phyloP scores from a whole-genome alignment of 2,113 vertebrate species.

The Notechis scutatus region DNA sequence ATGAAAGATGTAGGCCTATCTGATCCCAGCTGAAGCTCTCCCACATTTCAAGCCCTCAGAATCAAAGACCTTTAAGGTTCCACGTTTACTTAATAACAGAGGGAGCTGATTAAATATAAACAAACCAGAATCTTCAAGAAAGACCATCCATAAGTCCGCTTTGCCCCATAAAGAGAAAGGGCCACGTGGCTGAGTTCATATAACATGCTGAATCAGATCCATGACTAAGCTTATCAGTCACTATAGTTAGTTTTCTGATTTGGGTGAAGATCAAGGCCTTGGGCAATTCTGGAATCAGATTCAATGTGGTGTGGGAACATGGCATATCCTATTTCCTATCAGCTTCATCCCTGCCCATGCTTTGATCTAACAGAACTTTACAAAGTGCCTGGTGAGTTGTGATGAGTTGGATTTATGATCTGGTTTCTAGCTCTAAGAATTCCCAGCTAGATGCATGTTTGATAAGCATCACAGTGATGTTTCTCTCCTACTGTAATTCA shows the following conservation, averaged over 20 bases:
- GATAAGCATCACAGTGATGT: neutral
- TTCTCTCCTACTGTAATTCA: neutral
- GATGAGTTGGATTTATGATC: neutral
- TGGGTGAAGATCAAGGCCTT: neutral
- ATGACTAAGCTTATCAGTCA: neutral
- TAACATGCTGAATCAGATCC: neutral
- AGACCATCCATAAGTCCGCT: neutral
- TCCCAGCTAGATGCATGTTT: neutral
- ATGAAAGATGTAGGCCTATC: neutral
- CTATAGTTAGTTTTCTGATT: neutral
- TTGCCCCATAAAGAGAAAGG: neutral
- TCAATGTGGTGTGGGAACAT: neutral
- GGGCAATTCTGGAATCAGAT: neutral
- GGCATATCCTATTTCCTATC: neutral
- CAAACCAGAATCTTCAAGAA: neutral
- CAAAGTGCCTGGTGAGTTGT: neutral
- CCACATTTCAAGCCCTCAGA: neutral
- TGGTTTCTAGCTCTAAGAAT: neutral
- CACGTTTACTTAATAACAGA: neutral
- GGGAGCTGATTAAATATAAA: neutral
- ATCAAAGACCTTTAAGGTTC: neutral
- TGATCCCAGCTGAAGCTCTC: neutral
- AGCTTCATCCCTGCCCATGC: neutral
- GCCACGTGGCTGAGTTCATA: neutral
- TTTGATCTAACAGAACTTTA: neutral